Percentiles rank a stretch among this genome's conserved stretches.
These are phyloP conservation scores for Periparus ater DNA, from an alignment of 2,797 vertebrate species.

Conservation along the genomic window DNA sequence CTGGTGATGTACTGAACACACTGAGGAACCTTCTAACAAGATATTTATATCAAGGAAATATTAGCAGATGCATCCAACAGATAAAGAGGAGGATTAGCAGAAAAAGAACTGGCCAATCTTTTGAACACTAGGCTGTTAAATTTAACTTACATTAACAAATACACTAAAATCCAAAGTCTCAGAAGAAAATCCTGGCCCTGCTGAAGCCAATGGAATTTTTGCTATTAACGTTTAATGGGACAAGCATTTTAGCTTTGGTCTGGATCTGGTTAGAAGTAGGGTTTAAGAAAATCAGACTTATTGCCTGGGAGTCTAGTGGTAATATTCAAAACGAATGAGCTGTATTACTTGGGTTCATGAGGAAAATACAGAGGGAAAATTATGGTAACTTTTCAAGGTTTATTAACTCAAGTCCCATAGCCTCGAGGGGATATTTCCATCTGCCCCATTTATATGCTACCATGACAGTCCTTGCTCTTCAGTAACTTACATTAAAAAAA, in stretches of 20 bases:
- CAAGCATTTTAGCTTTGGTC: slow-evolving; percentile 29
- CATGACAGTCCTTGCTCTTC: slow-evolving; percentile 21
- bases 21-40: background rate
- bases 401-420: slow-evolving; percentile 60
- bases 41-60: background rate
- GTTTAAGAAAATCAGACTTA: slow-evolving; percentile 57
- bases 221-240: slow-evolving; percentile 37
- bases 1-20: background rate
- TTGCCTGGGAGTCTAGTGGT: slow-evolving; percentile 18
- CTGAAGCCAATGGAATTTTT: slow-evolving; percentile 31
- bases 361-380: slow-evolving; percentile 62
- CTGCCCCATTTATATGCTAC: slow-evolving; percentile 42
- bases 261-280: slow-evolving; percentile 44
- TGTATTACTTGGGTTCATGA: slow-evolving; percentile 50
- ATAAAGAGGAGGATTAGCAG: background rate
- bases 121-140: background rate
- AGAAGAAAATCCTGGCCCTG: background rate
- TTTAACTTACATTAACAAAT: background rate
- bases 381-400: slow-evolving; percentile 64
- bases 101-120: background rate
- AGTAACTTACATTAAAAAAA: background rate
- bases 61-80: background rate
- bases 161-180: slow-evolving; percentile 8
- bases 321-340: slow-evolving; percentile 53
- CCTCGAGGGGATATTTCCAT: slow-evolving; percentile 36